phyloP scores from a whole-genome alignment of 2,888 invertebrate genomes.

The Platycnemis pennipes region DNA sequence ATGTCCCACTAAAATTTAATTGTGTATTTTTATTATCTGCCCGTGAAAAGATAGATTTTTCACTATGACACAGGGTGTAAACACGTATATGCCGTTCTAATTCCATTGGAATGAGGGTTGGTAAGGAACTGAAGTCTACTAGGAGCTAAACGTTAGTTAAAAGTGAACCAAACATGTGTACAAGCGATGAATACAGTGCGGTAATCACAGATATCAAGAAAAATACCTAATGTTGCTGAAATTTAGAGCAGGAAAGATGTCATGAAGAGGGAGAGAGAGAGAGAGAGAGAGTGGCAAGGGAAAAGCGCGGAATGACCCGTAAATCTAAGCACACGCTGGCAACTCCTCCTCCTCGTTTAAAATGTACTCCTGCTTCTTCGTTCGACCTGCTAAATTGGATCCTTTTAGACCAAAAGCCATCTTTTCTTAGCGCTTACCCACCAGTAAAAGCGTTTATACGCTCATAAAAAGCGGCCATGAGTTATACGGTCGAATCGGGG shows the following conservation, averaged over 20 bases:
- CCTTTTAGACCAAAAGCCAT: slow-evolving; percentile 20
- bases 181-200: neutral
- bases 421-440: slow-evolving; percentile 40
- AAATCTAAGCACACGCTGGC: slow-evolving; percentile 6
- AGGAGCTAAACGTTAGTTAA: too few relatives aligned
- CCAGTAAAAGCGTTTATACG: slow-evolving; percentile 26
- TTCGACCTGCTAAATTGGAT: slow-evolving; percentile 47
- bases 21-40: too few relatives aligned
- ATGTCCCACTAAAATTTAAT: too few relatives aligned
- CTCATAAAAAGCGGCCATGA: slow-evolving; percentile 15
- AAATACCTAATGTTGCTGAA: neutral
- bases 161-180: too few relatives aligned
- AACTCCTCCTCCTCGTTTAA: slow-evolving; percentile 40
- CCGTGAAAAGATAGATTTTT: neutral
- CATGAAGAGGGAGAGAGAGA: neutral
- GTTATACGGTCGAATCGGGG: slow-evolving; percentile 16
- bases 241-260: neutral
- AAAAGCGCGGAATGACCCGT: neutral
- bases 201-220: too few relatives aligned
- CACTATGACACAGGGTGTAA: neutral
- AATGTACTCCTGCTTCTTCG: slow-evolving; percentile 42
- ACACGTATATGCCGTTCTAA: too few relatives aligned
- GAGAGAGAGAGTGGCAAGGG: neutral
- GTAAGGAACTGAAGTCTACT: too few relatives aligned
- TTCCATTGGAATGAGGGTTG: too few relatives aligned